Percentiles rank a stretch among this genome's conserved stretches.
phyloP scores from a whole-genome alignment of 2,797 vertebrate genomes.

The Eulemur coronatus region DNA sequence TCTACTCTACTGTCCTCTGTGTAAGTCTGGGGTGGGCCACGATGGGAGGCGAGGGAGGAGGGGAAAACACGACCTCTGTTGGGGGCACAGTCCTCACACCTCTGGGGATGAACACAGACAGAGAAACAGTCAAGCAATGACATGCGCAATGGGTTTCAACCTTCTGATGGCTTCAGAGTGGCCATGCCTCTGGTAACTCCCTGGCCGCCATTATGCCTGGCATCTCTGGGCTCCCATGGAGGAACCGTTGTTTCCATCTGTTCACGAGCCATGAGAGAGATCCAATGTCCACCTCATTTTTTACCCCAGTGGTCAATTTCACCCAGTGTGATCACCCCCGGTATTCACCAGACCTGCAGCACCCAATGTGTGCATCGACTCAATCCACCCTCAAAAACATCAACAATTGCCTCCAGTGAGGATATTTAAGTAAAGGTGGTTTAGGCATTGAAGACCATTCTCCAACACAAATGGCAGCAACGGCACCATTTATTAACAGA shows the following conservation, averaged over 20 bases:
- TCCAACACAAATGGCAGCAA: not conserved
- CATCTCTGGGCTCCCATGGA: not conserved
- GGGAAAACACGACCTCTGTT: not conserved
- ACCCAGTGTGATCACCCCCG: rapidly evolving
- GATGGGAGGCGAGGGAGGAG: not conserved
- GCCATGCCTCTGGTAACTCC: not conserved
- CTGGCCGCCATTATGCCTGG: not conserved
- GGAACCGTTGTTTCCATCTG: not conserved
- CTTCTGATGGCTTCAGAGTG: not conserved
- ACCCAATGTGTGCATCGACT: not conserved
- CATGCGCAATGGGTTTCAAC: not conserved
- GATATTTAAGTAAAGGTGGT: not conserved
- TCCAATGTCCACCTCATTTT: not conserved
- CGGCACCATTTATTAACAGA: not conserved
- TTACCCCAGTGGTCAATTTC: not conserved
- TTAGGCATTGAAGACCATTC: not conserved
- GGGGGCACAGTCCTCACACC: not conserved
- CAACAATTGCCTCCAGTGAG: not conserved
- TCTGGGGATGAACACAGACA: not conserved
- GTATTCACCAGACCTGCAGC: not conserved
- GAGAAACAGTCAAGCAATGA: not conserved
- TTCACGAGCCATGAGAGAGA: not conserved
- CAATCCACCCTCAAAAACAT: not conserved
- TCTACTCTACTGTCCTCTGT: constrained; percentile 93
- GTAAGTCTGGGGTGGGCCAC: constrained; percentile 83